These are phyloP conservation scores for Empidonax traillii DNA, from an alignment of 2,113 vertebrate species.

Conservation along the genomic window DNA sequence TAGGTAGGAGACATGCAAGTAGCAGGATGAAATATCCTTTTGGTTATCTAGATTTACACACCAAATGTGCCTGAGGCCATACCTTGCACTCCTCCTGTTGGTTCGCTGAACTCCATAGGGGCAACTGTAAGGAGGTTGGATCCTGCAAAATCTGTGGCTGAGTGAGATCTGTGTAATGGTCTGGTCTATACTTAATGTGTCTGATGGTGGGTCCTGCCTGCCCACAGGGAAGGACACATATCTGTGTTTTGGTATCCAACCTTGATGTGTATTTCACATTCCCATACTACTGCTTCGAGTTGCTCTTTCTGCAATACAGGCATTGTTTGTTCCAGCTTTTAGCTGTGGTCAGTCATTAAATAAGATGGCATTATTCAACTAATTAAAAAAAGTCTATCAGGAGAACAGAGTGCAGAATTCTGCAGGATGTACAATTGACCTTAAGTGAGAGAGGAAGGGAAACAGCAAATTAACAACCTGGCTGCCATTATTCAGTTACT, in stretches of 20 bases:
- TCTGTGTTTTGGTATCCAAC: neutral
- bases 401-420: constrained; percentile 29
- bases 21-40: neutral
- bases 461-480: constrained; percentile 29
- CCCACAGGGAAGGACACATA: neutral
- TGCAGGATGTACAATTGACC: constrained; percentile 47
- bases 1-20: neutral
- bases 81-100: neutral
- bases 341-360: constrained; percentile 17
- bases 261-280: neutral
- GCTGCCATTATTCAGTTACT: neutral
- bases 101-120: rapidly evolving
- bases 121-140: neutral
- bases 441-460: constrained; percentile 38
- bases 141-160: neutral
- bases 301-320: neutral
- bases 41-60: neutral
- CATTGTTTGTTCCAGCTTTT: neutral
- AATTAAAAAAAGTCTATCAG: constrained; percentile 59
- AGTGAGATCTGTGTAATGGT: neutral
- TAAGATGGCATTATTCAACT: constrained; percentile 32
- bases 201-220: neutral
- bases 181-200: neutral
- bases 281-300: neutral
- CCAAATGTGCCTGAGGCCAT: neutral